Evolutionary conservation across 2,797 vertebrate species (phyloP).

Genomic region (Ptychobarbus kaznakovi): DNA sequence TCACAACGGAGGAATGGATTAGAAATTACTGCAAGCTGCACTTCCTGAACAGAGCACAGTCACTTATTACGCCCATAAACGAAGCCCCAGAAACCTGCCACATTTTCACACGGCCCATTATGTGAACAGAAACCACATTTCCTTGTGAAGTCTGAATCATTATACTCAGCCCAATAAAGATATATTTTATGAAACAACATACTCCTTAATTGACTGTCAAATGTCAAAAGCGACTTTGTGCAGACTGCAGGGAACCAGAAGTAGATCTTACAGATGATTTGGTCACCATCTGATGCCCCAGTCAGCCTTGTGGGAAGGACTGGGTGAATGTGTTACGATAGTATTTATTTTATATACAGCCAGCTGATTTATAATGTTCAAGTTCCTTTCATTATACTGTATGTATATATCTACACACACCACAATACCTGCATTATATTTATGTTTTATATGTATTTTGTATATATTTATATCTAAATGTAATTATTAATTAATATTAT

Average conservation of each 20-base stretch:
- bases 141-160: slow-evolving; percentile 29
- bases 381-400: too few species aligned
- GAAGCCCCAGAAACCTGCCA: slow-evolving; percentile 39
- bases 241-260: background rate
- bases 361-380: too few species aligned
- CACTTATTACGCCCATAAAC: slow-evolving; percentile 43
- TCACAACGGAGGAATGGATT: slow-evolving; percentile 65
- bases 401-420: too few species aligned
- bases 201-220: slow-evolving; percentile 25
- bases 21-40: slow-evolving; percentile 60
- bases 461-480: background rate
- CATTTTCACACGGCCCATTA: slow-evolving; percentile 33
- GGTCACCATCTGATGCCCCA: background rate
- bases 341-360: background rate
- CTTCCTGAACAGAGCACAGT: slow-evolving; percentile 39
- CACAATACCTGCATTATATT: background rate
- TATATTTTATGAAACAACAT: slow-evolving; percentile 16
- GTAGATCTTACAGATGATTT: slow-evolving; percentile 19
- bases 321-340: slow-evolving; percentile 7
- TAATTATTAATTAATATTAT: background rate
- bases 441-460: background rate
- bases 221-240: slow-evolving; percentile 14
- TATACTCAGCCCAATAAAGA: slow-evolving; percentile 23
- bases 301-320: background rate
- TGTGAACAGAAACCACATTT: slow-evolving; percentile 38